Base-by-base conservation (phyloP, 2,113 vertebrate species). In the Typhlomys cinereus region DNA sequence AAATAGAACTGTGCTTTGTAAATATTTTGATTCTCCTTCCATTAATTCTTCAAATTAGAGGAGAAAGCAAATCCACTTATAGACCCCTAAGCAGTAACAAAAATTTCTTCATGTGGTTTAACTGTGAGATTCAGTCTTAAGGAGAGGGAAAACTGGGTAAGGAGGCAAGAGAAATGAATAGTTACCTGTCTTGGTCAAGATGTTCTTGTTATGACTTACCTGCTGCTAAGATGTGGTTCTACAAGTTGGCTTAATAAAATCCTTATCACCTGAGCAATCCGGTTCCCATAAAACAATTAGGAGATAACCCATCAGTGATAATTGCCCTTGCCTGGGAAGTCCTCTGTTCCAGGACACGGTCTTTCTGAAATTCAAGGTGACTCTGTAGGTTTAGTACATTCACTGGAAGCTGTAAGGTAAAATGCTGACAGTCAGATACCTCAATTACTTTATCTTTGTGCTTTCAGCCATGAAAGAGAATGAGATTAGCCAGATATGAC, bases 381-480 rank as follows among this genome's bases (percentile, higher is more conserved):
- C 81, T 50, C 14, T 52, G 14, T 27, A 52, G n/a, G 80, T 20
- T 18, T 69, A 52, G n/a, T 23, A 39, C 64, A 84, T 7, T 69
- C 46, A 84, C 62, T 39, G 46, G 46, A 18, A 84, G 34, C 34
- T 67, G 52, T 69, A 52, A 84, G 44, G 81, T 52, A 84, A 69
- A 67, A 52, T 14, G 81, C 81, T 84, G 81, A 84, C 81, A 84
- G 14, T 46, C 23, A 84, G 41, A 84, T 67, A 9, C 46, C 64
- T 83, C 79, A 82, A 67, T 84, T 69, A 69, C 46, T 69, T 52
- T 52, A 52, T 84, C 81, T 39, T 52, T 67, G 62, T 67, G 34
- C 64, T 46, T 69, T 84, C 81, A 69, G 81, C 62, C 64, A 84
- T 84, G 81, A 84, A 84, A 84, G 46, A 52, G 81, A 67, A 84